phyloP scores from a whole-genome alignment of 2,888 invertebrate species.

The Macrophya alboannulata region DNA sequence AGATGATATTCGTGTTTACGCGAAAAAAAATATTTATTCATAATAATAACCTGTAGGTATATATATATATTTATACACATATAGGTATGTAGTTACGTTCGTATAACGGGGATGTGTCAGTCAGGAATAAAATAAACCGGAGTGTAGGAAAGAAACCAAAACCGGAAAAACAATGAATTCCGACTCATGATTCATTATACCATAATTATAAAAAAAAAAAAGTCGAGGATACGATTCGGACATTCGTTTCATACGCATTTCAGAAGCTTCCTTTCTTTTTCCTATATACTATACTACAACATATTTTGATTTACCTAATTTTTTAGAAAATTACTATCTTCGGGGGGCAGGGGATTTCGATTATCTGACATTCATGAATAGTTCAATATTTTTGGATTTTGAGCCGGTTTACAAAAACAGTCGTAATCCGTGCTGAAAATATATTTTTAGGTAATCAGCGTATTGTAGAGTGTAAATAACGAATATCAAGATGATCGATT shows the following conservation, averaged over 20 bases:
- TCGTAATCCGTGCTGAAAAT: neutral
- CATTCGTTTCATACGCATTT: neutral
- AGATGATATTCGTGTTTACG: constrained; percentile 6
- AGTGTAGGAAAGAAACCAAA: neutral
- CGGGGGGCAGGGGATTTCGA: no score
- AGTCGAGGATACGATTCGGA: neutral
- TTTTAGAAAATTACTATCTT: neutral
- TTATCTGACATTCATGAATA: no score
- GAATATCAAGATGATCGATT: neutral
- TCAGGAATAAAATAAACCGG: neutral
- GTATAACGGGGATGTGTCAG: neutral
- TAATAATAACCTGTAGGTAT: neutral
- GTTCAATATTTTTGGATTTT: no score
- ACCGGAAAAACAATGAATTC: neutral
- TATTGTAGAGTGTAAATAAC: neutral
- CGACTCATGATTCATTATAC: neutral
- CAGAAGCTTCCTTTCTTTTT: no score
- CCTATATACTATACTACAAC: no score
- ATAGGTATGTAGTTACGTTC: neutral
- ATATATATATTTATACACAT: no score
- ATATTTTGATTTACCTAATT: neutral
- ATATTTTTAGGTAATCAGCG: neutral
- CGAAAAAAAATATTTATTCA: neutral
- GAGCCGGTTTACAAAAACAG: no score
- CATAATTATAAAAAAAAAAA: neutral